These are phyloP conservation scores for Bombus breviceps DNA, from an alignment of 1,140 invertebrate genomes.

Conservation along the genomic window DNA sequence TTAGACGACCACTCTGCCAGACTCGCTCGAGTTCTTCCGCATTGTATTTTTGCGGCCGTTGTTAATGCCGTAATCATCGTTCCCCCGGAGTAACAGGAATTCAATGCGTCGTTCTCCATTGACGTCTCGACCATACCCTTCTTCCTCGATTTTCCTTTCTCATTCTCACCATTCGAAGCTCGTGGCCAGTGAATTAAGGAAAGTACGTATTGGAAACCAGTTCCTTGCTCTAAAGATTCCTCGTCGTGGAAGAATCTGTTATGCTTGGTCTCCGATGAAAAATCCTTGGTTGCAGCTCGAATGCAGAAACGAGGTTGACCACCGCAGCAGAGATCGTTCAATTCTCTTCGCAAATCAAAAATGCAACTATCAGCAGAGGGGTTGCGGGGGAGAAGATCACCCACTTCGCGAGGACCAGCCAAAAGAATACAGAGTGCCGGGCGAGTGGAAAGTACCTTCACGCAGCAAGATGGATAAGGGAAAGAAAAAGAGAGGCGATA, in stretches of 20 bases:
- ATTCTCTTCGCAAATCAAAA: conserved; percentile 29
- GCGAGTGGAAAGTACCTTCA: conserved; percentile 33
- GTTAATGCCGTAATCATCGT: conserved; percentile 6
- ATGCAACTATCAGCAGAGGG: conserved; percentile 31
- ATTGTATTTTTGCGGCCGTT: conserved; percentile 9
- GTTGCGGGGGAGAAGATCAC: conserved; percentile 15
- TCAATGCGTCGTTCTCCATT: conserved; percentile 10
- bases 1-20: conserved; percentile 45
- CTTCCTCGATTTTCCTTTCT: background rate
- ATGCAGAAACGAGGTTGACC: background rate
- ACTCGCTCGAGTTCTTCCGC: conserved; percentile 18
- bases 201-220: background rate
- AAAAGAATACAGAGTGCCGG: conserved; percentile 44
- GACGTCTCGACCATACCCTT: background rate
- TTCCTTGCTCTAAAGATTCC: background rate
- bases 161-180: background rate
- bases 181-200: background rate
- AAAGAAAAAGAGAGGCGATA: conserved; percentile 30
- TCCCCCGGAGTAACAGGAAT: background rate
- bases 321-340: too few relatives aligned
- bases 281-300: too few relatives aligned
- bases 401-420: conserved; percentile 29
- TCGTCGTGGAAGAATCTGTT: background rate
- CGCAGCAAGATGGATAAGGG: conserved; percentile 42
- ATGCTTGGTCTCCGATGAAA: background rate